A percentile compares a stretch with the other conserved stretches of the same genome.
These are phyloP conservation scores for Rhopilema esculentum DNA, from an alignment of 30 jellyfish, hydroid and myxozoan species.

Conservation along the genomic window DNA sequence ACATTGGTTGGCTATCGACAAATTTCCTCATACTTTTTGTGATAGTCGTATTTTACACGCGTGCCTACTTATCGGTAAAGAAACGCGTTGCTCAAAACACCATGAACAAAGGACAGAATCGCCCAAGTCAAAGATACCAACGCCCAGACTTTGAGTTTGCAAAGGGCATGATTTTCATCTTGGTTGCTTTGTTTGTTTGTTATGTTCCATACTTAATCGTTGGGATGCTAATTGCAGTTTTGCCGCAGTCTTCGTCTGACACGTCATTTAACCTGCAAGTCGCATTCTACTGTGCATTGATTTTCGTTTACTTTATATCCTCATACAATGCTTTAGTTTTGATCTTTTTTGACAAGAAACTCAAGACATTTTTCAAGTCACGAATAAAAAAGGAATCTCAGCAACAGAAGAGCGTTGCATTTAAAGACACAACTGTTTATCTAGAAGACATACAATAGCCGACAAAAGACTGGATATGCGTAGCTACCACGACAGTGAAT, in stretches of 20 bases:
- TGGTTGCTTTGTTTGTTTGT: constrained; percentile 31
- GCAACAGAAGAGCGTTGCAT: neutral
- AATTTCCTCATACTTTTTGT: constrained; percentile 2
- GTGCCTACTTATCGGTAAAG: constrained; percentile 29
- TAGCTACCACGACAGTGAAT: too few species aligned
- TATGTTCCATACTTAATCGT: constrained; percentile 22
- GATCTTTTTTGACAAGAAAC: constrained; percentile 22
- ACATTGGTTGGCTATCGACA: constrained; percentile 11
- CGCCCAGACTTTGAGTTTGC: constrained; percentile 42
- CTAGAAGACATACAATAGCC: neutral
- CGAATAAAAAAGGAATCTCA: neutral
- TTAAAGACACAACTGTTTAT: constrained; percentile 13
- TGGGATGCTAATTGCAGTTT: constrained; percentile 11
- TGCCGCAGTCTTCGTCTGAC: neutral
- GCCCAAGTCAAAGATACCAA: neutral
- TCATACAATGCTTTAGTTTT: constrained; percentile 24
- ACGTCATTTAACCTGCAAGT: neutral
- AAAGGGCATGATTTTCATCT: constrained; percentile 29
- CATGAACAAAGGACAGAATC: neutral
- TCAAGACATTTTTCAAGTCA: constrained; percentile 1
- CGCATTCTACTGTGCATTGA: constrained; percentile 4
- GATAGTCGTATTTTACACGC: constrained; percentile 24
- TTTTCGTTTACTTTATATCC: constrained; percentile 20
- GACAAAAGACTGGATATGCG: too few species aligned
- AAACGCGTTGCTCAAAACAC: constrained; percentile 1